Evolutionary conservation across 1,140 invertebrate genomes (phyloP).

Genomic region (Homalodisca vitripennis): DNA sequence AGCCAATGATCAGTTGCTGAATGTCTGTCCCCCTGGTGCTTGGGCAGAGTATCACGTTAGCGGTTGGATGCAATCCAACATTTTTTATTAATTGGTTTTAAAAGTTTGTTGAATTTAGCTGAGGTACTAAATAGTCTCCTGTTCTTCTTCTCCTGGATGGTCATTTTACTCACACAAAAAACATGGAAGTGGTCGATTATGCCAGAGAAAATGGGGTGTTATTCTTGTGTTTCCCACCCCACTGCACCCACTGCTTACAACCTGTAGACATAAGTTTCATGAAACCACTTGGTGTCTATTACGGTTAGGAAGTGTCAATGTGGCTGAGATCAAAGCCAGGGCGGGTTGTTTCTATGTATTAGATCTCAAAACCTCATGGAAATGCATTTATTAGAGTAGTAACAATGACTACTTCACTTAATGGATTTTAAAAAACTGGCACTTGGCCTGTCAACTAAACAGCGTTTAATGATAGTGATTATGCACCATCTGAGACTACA

Average conservation of each 20-base stretch:
- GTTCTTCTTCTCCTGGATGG: constrained; percentile 47
- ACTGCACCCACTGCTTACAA: constrained; percentile 41
- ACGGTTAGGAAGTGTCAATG: constrained; percentile 42
- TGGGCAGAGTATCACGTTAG: too few species aligned
- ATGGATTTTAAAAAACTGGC: too few species aligned
- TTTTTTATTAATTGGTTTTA: too few species aligned
- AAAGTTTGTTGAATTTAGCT: constrained; percentile 39
- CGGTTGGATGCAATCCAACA: too few species aligned
- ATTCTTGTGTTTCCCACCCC: too few species aligned
- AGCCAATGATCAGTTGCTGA: too few species aligned
- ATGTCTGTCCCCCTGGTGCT: too few species aligned
- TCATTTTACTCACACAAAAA: constrained; percentile 44
- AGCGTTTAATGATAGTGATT: constrained; percentile 38
- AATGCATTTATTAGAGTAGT: constrained; percentile 40
- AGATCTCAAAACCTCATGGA: constrained; percentile 41
- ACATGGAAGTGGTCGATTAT: constrained; percentile 43
- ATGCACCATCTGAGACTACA: too few species aligned
- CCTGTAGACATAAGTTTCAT: too few species aligned
- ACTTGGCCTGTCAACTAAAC: constrained; percentile 42
- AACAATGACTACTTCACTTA: constrained; percentile 43
- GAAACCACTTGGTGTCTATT: constrained; percentile 33
- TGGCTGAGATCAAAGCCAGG: constrained; percentile 47
- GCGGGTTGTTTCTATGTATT: constrained; percentile 41
- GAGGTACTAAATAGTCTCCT: constrained; percentile 41
- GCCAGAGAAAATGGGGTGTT: constrained; percentile 40